Percentiles rank a stretch among this genome's conserved stretches.
Conservation (phyloP, 2,888 invertebrate genomes). For the Agrochola litura region DNA sequence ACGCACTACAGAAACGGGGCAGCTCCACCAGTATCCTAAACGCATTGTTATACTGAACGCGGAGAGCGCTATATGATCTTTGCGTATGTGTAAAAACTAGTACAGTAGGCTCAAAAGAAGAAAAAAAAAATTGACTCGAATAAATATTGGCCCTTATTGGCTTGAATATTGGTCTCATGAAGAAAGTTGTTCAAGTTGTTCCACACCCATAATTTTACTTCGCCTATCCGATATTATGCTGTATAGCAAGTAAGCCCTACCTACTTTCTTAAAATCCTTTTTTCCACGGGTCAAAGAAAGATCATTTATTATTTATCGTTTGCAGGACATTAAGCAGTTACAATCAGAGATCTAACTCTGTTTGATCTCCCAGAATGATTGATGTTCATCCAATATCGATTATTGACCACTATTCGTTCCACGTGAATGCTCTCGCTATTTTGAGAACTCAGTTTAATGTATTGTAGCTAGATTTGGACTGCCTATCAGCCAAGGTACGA, state of each 20-base stretch:
- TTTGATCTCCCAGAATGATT: slow-evolving; percentile 48
- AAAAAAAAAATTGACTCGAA: too few species aligned
- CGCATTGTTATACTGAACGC: too few species aligned
- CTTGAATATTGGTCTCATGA: too few species aligned
- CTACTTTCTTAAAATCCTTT: not conserved
- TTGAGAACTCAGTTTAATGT: slow-evolving; percentile 15
- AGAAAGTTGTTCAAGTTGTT: too few species aligned
- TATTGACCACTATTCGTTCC: slow-evolving; percentile 22
- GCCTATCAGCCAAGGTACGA: not conserved
- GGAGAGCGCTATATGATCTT: too few species aligned
- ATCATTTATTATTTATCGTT: not conserved
- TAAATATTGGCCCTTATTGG: too few species aligned
- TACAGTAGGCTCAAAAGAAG: too few species aligned
- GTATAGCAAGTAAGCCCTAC: not conserved
- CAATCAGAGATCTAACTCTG: slow-evolving; percentile 12
- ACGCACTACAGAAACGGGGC: too few species aligned
- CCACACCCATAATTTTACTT: too few species aligned
- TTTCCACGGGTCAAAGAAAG: not conserved
- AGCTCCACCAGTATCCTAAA: too few species aligned
- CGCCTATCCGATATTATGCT: too few species aligned
- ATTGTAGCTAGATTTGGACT: not conserved
- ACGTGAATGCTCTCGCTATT: slow-evolving; percentile 20
- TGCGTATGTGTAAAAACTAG: too few species aligned
- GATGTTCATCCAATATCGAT: slow-evolving; percentile 37
- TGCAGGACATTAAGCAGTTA: not conserved